Percentiles rank a stretch among this genome's conserved stretches.
These are phyloP conservation scores for Pocota personata DNA, from an alignment of 2,888 invertebrate genomes.

Conservation along the genomic window DNA sequence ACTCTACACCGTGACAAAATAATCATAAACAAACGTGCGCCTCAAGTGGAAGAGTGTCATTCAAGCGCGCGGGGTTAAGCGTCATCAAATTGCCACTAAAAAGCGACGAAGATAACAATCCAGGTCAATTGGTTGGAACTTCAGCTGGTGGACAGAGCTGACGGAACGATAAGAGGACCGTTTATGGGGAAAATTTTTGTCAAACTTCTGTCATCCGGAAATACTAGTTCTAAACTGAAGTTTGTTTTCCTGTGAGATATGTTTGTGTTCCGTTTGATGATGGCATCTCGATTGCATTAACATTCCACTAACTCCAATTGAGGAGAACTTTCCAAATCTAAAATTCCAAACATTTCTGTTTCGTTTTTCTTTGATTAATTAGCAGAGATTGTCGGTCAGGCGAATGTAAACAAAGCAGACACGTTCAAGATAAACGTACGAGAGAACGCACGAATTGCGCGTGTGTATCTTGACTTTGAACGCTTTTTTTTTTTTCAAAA, in stretches of 20 bases:
- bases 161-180: not conserved
- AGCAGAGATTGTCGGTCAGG: slow-evolving; percentile 9
- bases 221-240: not conserved
- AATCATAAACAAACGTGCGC: slow-evolving; percentile 19
- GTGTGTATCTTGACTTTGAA: slow-evolving; percentile 51
- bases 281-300: not conserved
- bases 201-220: slow-evolving; percentile 7
- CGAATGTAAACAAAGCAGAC: slow-evolving; percentile 20
- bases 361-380: slow-evolving; percentile 32
- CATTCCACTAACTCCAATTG: not conserved
- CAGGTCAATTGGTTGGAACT: slow-evolving; percentile 45
- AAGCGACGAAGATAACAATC: not conserved
- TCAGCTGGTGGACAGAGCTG: not conserved
- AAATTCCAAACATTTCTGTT: slow-evolving; percentile 2
- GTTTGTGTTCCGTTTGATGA: not conserved
- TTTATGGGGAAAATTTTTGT: not conserved
- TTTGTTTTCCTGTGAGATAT: not conserved
- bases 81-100: slow-evolving; percentile 30
- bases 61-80: not conserved
- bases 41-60: slow-evolving; percentile 1
- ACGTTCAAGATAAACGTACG: not conserved
- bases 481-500: not conserved
- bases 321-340: slow-evolving; percentile 25
- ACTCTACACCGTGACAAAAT: slow-evolving; percentile 22
- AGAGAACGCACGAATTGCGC: not conserved